phyloP scores from a whole-genome alignment of 2,113 vertebrate species.

The Sprattus sprattus region DNA sequence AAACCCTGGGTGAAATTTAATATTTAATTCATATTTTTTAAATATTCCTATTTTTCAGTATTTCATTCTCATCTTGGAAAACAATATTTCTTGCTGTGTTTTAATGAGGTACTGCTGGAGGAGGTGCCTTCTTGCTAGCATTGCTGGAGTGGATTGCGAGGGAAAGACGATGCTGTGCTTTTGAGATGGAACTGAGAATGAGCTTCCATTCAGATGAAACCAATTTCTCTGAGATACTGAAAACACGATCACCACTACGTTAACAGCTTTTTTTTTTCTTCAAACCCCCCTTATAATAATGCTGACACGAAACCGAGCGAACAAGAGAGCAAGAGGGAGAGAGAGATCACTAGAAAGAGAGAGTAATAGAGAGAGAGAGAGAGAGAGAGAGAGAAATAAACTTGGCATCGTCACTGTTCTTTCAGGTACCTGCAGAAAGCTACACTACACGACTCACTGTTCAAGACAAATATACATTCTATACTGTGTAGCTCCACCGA shows the following conservation, averaged over 20 bases:
- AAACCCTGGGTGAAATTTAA: neutral
- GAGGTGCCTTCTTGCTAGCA: neutral
- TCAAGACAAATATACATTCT: constrained; percentile 42
- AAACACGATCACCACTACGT: constrained; percentile 5
- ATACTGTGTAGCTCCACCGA: constrained; percentile 31
- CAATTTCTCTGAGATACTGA: neutral
- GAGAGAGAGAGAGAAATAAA: neutral
- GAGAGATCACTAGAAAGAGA: neutral
- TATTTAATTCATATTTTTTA: neutral
- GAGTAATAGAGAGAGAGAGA: neutral
- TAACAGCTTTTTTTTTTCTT: constrained; percentile 9
- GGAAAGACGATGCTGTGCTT: constrained; percentile 7
- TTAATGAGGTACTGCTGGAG: neutral
- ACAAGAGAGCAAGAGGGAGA: neutral
- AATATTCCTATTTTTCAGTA: too few species aligned
- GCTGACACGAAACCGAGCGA: neutral
- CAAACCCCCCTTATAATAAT: neutral
- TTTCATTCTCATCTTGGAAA: neutral
- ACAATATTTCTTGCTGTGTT: neutral
- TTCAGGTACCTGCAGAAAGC: constrained; percentile 8
- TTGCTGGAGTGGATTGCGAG: neutral
- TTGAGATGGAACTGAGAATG: neutral
- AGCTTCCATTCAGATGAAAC: constrained; percentile 7
- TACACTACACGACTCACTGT: constrained; percentile 23
- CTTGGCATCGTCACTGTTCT: neutral